Evolutionary conservation across 2,888 invertebrate species (phyloP).

Genomic region (Leptura quadrifasciata): DNA sequence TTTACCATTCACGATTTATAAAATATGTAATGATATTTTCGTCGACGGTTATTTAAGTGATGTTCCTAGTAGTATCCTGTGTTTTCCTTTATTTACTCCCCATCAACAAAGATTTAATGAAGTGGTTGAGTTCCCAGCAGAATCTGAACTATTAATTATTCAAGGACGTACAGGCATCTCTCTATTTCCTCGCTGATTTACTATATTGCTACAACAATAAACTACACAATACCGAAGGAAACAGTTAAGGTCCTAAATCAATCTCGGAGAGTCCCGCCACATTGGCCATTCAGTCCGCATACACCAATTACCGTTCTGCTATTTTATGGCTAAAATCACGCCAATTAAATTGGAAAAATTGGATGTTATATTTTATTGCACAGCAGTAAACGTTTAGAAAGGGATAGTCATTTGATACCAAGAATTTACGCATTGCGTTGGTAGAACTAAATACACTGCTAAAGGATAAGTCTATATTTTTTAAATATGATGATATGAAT

Average conservation of each 20-base stretch:
- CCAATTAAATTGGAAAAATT: background rate
- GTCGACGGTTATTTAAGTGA: background rate
- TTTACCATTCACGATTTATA: background rate
- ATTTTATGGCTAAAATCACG: constrained; percentile 13
- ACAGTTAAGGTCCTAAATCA: constrained; percentile 29
- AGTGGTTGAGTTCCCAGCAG: constrained; percentile 4
- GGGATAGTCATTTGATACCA: background rate
- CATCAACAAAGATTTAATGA: constrained; percentile 24
- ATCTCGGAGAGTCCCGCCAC: constrained; percentile 15
- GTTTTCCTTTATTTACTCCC: constrained; percentile 4
- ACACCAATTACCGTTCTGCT: constrained; percentile 3
- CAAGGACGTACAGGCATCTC: constrained; percentile 12
- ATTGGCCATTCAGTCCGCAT: constrained; percentile 14
- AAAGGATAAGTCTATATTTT: no score
- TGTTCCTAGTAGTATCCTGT: background rate
- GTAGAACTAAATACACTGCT: no score
- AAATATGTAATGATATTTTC: background rate
- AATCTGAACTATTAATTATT: constrained; percentile 31
- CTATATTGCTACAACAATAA: constrained; percentile 7
- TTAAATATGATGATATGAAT: no score
- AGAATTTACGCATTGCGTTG: no score
- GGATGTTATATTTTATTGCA: background rate
- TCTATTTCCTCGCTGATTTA: constrained; percentile 29
- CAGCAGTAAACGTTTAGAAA: background rate
- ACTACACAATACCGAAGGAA: constrained; percentile 33